Base-by-base conservation (phyloP, 1,140 invertebrate genomes). In the Nasonia vitripennis region DNA sequence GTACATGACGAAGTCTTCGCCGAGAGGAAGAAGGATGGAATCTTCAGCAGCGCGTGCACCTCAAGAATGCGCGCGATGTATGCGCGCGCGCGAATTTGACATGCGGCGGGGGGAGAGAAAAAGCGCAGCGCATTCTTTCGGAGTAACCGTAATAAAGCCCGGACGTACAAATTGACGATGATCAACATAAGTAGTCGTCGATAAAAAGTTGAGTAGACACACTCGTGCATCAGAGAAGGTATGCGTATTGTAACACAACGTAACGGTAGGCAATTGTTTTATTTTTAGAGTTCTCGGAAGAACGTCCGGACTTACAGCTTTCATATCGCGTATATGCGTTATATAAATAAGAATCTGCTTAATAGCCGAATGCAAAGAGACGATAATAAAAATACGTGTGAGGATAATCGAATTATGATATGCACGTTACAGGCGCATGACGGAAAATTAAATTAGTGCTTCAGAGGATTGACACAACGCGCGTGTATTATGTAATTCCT, bases 401-500 rank as follows among this genome's bases (percentile, higher is more conserved):
- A 10, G 23, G 23, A 71, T 71, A 71, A 71, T 71, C 11, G 12
- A 71, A 71, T 71, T 71, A 71, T 71, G 10, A 71, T n/a, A 10
- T 27, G 27, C 23, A 45, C 41, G 41, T 45, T 45, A 12, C 31
- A 31, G 31, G 68, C 2, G 68, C 27, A 62, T 31, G 6, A 31
- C 14, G 23, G 27, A 11, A 71, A 71, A 71, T 71, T 71, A 34
- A 71, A 27, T 71, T 71, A 71, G 68, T 12, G 68, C 68, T 71
- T 71, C 27, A 71, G 7, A 71, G 68, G 68, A 71, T 71, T 71
- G 27, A 71, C 12, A 31, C 1, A 17, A 6, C 20, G 6, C 17
- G 20, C 20, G 20, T 5, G 20, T 9, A n/a, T 62, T 62, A 62
- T n/a, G 55, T n/a, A n/a, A 62, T 62, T 62, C 14, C 17, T 62